Base-by-base conservation (phyloP, 2,888 invertebrate species). In the Drosophila peninsularis region DNA sequence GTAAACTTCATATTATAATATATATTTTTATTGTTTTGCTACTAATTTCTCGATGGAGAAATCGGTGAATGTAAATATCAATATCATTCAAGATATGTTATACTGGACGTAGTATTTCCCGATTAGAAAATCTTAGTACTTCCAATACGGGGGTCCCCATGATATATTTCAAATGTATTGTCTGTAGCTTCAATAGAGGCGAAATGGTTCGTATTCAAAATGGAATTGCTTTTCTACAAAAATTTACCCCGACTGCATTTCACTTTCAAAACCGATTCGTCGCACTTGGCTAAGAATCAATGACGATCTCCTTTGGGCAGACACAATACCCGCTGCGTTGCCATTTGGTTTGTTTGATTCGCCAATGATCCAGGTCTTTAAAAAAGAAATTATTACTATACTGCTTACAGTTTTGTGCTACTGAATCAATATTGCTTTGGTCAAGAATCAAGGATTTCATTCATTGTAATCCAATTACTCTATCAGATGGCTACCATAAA, bases 311-410 rank as follows among this genome's bases (percentile, higher is more conserved):
- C 54, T 75, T 67, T 67, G 53, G 17, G 50, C 44, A 50, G 7
- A 3, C 41, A 41, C 13, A 42, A 21, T 57, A 32, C 6, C 24
- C n/a, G 17, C 17, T 21, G 52, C 44, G 67, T 32, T 27, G 30
- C 45, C 17, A 39, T 19, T 10, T 54, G 19, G 73, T 69, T 77
- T 82, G 72, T 80, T 84, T 82, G 78, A 64, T 56, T 72, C 67
- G 73, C 65, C 78, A 75, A 86, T 90, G 88, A 90, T 91, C 88
- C 91, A 90, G 91, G 77, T 90, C 87, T 89, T 90, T 80, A 82
- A 82, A 80, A 90, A 88, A 78, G 89, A 90, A 91, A 90, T 89
- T 61, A 86, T 56, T 68, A 91, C 90, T 91, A 87, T 60, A 72
- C 71, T 86, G 90, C 89, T 85, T 61, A 47, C 61, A 76, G 88